A percentile compares a stretch with the other conserved stretches of the same genome.
These are phyloP conservation scores for Morphnarchus princeps DNA, from an alignment of 2,113 vertebrate genomes.

Conservation along the genomic window DNA sequence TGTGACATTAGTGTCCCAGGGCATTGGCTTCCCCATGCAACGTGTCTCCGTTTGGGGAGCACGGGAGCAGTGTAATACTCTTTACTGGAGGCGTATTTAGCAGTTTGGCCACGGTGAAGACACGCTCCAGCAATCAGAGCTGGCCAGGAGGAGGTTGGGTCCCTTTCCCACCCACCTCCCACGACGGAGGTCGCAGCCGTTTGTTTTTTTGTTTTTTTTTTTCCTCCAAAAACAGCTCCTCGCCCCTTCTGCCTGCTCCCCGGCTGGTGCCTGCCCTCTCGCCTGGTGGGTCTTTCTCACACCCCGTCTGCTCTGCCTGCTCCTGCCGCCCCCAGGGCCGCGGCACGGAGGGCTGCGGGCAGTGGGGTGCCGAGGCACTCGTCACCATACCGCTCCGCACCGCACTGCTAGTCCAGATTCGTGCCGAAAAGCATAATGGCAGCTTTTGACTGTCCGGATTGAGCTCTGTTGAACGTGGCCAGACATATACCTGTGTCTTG, in stretches of 20 bases:
- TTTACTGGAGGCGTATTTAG: not conserved
- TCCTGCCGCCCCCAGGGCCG: not conserved
- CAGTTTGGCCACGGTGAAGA: not conserved
- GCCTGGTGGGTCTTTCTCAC: not conserved
- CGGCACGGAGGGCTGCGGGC: not conserved
- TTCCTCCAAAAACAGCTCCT: not conserved
- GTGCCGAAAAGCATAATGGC: rapidly evolving
- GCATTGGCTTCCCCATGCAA: not conserved
- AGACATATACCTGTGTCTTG: not conserved
- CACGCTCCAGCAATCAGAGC: not conserved
- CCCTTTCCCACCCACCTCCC: not conserved
- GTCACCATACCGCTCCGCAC: rapidly evolving
- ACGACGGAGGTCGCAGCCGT: not conserved
- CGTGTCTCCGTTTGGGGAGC: not conserved
- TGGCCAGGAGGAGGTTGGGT: not conserved
- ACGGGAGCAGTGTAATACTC: not conserved
- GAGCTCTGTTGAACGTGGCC: not conserved
- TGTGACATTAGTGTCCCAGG: rapidly evolving
- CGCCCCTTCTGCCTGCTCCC: rapidly evolving
- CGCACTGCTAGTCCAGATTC: rapidly evolving
- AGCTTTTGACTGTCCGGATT: rapidly evolving
- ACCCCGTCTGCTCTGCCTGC: not conserved
- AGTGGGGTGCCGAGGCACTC: not conserved
- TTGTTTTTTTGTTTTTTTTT: no score
- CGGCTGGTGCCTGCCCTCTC: not conserved